Percentiles rank a stretch among this genome's conserved stretches.
phyloP scores from a whole-genome alignment of 2,797 vertebrate species.

The Gastrophryne carolinensis region DNA sequence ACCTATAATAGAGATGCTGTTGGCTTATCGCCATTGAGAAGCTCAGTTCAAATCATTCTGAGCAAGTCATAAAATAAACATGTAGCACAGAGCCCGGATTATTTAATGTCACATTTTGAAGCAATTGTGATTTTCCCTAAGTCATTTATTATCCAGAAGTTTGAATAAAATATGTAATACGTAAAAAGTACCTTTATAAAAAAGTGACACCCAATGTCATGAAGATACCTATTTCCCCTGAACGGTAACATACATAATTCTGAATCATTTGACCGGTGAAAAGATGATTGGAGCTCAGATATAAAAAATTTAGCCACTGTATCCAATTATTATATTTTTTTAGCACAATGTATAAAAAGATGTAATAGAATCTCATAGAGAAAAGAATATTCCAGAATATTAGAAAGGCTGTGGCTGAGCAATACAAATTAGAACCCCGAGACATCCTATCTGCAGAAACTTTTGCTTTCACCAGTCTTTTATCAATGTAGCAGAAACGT shows the following conservation, averaged over 20 bases:
- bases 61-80: constrained; percentile 34
- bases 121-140: constrained; percentile 12
- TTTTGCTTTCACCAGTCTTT: constrained; percentile 22
- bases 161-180: constrained; percentile 43
- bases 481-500: constrained; percentile 8
- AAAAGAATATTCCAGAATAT: constrained; percentile 12
- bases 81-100: constrained; percentile 7
- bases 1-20: not conserved
- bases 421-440: constrained; percentile 3
- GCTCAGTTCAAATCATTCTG: constrained; percentile 18
- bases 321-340: constrained; percentile 45
- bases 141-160: constrained; percentile 8
- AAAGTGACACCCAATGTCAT: constrained; percentile 32
- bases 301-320: constrained; percentile 22
- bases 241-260: constrained; percentile 39
- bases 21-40: constrained; percentile 12
- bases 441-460: constrained; percentile 13
- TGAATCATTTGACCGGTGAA: constrained; percentile 24
- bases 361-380: not conserved
- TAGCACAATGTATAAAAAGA: constrained; percentile 1
- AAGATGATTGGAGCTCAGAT: not conserved
- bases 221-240: constrained; percentile 10
- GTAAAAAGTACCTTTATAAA: not conserved
- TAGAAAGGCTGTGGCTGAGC: constrained; percentile 13
- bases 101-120: constrained; percentile 33